Percentiles rank a stretch among this genome's conserved stretches.
Evolutionary conservation across 1,140 invertebrate species (phyloP).

Genomic region (Zaprionus vittiger): DNA sequence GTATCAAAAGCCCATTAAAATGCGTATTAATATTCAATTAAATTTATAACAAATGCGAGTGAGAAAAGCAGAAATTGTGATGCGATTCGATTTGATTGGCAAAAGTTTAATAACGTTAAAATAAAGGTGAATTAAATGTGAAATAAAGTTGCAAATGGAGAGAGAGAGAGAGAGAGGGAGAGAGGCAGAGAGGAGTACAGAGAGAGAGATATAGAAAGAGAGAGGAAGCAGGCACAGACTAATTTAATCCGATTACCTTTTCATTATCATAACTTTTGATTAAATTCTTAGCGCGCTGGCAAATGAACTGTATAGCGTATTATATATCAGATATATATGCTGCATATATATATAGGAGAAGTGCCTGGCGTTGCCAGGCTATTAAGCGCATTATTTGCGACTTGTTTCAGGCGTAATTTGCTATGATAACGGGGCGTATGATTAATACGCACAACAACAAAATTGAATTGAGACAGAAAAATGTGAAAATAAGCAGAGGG

Average conservation of each 20-base stretch:
- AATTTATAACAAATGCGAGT: background rate
- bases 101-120: background rate
- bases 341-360: conserved; percentile 6
- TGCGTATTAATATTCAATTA: conserved; percentile 5
- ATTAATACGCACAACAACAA: conserved; percentile 34
- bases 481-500: background rate
- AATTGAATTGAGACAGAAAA: conserved; percentile 16
- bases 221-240: background rate
- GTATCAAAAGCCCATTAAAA: background rate
- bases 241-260: conserved; percentile 25
- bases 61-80: conserved; percentile 5
- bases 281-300: conserved; percentile 3
- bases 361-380: conserved; percentile 59
- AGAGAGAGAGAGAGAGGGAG: background rate
- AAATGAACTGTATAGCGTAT: conserved; percentile 5
- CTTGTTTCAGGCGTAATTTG: conserved; percentile 8
- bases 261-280: conserved; percentile 28
- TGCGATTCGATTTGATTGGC: conserved; percentile 8
- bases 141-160: too few species aligned
- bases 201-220: too few species aligned
- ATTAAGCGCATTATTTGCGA: conserved; percentile 55
- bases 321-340: background rate
- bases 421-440: conserved; percentile 34
- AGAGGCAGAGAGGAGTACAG: too few species aligned
- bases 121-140: background rate